phyloP scores from a whole-genome alignment of 2,888 invertebrate genomes.

The Coelinius sp. region DNA sequence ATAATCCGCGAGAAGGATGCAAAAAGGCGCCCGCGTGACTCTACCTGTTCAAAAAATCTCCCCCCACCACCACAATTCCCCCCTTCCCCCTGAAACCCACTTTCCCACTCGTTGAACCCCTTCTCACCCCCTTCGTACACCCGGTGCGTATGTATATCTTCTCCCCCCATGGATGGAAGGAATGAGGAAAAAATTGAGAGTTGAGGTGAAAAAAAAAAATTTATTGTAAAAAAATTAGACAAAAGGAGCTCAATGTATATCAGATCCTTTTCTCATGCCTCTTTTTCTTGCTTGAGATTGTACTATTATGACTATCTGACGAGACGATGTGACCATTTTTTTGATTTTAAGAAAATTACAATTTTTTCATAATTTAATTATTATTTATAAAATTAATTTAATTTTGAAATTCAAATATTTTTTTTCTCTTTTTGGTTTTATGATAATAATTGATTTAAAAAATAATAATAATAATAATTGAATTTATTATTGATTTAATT shows the following conservation, averaged over 20 bases:
- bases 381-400: no score
- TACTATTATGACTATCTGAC: conserved; percentile 45
- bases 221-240: conserved; percentile 29
- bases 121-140: conserved; percentile 43
- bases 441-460: no score
- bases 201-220: background rate
- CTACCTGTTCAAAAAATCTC: conserved; percentile 32
- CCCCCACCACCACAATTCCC: conserved; percentile 40
- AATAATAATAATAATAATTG: no score
- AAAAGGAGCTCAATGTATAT: conserved; percentile 41
- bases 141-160: background rate
- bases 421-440: no score
- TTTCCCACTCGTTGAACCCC: conserved; percentile 40
- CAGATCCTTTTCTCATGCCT: conserved; percentile 47
- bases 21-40: conserved; percentile 47
- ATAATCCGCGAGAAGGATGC: conserved; percentile 61
- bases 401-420: no score
- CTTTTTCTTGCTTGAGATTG: background rate
- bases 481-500: no score
- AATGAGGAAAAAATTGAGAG: conserved; percentile 44
- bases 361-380: background rate
- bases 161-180: conserved; percentile 1
- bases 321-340: conserved; percentile 42
- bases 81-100: conserved; percentile 33
- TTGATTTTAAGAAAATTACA: background rate